Evolutionary conservation across 2,797 vertebrate species (phyloP).

Genomic region (Phalloptychus januarius): DNA sequence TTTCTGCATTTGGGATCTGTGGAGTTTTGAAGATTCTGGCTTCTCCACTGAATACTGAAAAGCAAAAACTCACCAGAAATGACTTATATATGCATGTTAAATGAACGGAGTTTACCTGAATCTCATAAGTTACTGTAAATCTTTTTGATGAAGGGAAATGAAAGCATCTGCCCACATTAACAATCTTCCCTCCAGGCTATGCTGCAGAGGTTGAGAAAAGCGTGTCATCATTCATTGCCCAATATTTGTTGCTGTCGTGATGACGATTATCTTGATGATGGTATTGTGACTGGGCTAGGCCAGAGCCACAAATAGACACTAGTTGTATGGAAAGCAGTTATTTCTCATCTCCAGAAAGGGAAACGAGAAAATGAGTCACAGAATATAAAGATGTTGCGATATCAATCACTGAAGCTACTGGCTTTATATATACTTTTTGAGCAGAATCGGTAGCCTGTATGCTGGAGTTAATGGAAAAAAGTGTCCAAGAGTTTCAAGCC

Average conservation of each 20-base stretch:
- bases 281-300: constrained; percentile 48
- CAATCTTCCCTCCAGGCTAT: neutral
- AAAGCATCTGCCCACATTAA: constrained; percentile 14
- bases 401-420: constrained; percentile 44
- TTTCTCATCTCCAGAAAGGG: constrained; percentile 56
- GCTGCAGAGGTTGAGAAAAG: constrained; percentile 13
- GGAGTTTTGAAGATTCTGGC: constrained; percentile 1
- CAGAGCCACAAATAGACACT: constrained; percentile 64
- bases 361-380: constrained; percentile 70
- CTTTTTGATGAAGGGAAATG: constrained; percentile 2
- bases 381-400: constrained; percentile 40
- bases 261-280: constrained; percentile 45
- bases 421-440: constrained; percentile 27
- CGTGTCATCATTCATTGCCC: constrained; percentile 53
- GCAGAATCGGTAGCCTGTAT: constrained; percentile 12
- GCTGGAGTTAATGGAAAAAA: constrained; percentile 37
- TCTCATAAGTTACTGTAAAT: constrained; percentile 22
- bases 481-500: constrained; percentile 16
- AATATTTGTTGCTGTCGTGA: constrained; percentile 49
- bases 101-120: constrained; percentile 14
- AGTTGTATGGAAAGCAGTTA: constrained; percentile 55
- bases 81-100: neutral
- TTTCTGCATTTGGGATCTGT: constrained; percentile 11
- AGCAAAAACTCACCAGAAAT: neutral
- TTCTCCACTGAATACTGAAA: constrained; percentile 8